Conservation (phyloP, 92 coral and sea anemone species). For the Pocillopora meandrina region DNA sequence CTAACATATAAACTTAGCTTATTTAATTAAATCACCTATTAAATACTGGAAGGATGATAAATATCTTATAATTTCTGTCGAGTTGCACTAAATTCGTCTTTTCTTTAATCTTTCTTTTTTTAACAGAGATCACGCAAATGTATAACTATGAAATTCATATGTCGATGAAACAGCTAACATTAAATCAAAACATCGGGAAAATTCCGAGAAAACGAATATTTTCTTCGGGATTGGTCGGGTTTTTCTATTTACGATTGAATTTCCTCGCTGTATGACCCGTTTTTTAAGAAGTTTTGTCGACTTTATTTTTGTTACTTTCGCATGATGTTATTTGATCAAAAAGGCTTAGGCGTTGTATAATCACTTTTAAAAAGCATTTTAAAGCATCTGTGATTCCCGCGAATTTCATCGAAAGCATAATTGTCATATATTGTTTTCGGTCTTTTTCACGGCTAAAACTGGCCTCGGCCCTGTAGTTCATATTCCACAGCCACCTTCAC, state of each 20-base stretch:
- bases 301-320: neutral
- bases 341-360: too few species aligned
- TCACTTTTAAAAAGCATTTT: too few species aligned
- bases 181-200: neutral
- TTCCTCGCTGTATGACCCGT: neutral
- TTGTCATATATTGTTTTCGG: too few species aligned
- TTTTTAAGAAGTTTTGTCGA: neutral
- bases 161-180: too few species aligned
- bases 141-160: too few species aligned
- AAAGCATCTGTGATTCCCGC: too few species aligned
- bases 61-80: neutral
- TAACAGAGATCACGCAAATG: neutral
- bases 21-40: neutral
- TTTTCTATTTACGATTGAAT: too few species aligned
- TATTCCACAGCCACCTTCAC: too few species aligned
- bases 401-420: too few species aligned
- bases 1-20: neutral
- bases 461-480: too few species aligned
- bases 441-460: too few species aligned
- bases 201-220: neutral
- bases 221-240: neutral
- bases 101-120: neutral
- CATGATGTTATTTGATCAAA: neutral
- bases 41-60: neutral
- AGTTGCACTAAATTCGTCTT: neutral